phyloP scores from a whole-genome alignment of 64 coral and sea anemone genomes.

The Pachyseris speciosa region DNA sequence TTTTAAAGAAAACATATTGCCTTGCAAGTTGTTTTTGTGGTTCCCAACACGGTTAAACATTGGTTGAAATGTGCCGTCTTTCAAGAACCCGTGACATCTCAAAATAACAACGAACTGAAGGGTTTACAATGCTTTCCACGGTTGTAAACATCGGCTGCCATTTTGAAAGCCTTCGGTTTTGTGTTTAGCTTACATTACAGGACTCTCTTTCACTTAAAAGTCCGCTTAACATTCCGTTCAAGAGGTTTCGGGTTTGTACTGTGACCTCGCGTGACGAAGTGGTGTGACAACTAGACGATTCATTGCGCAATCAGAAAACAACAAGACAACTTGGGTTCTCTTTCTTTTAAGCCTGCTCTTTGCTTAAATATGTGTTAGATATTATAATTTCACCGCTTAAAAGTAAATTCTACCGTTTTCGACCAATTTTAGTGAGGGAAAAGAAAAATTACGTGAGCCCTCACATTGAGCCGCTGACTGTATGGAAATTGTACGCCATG shows the following conservation, averaged over 20 bases:
- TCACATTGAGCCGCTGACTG: background rate
- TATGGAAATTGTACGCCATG: background rate
- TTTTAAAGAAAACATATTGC: too few relatives aligned
- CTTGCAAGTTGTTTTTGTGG: too few relatives aligned
- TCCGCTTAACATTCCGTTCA: background rate
- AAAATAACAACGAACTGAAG: background rate
- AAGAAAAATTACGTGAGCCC: background rate
- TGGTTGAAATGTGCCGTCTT: background rate
- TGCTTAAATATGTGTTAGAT: background rate
- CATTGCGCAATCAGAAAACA: background rate
- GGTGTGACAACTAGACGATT: background rate
- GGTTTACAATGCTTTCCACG: background rate
- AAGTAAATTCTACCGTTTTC: background rate
- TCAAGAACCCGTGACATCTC: background rate
- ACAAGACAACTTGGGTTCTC: background rate
- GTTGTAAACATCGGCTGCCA: background rate
- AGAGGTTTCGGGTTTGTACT: background rate
- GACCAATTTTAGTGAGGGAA: background rate
- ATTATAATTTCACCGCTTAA: background rate
- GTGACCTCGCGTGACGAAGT: background rate
- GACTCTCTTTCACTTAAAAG: background rate
- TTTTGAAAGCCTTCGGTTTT: background rate
- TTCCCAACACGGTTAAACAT: background rate
- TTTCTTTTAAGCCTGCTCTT: background rate
- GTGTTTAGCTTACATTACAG: too few relatives aligned